phyloP scores from a whole-genome alignment of 2,113 vertebrate species.

The Gasterosteus nipponicus region DNA sequence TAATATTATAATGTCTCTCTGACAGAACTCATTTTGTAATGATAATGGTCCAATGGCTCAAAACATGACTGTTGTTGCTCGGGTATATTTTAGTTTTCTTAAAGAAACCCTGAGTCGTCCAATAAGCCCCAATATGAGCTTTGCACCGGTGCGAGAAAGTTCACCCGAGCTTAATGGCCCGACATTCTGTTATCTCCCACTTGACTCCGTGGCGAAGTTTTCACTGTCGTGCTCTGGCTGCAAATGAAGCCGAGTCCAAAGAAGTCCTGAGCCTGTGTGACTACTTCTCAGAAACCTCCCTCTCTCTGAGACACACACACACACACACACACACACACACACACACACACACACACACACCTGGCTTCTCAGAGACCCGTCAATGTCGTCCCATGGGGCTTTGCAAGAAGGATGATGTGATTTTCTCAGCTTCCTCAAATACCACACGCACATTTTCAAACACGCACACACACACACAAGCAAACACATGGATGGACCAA shows the following conservation, averaged over 20 bases:
- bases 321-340: slow-evolving; percentile 22
- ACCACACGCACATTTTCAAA: slow-evolving; percentile 3
- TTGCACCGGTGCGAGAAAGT: neutral
- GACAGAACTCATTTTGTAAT: no score
- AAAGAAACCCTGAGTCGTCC: neutral
- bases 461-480: slow-evolving; percentile 14
- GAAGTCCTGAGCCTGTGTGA: slow-evolving; percentile 29
- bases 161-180: slow-evolving; percentile 6
- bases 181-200: slow-evolving; percentile 35
- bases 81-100: neutral
- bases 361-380: slow-evolving; percentile 56
- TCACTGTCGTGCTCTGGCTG: slow-evolving; percentile 26
- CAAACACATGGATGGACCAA: slow-evolving; percentile 48
- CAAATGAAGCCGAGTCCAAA: slow-evolving; percentile 43
- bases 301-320: neutral
- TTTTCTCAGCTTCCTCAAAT: slow-evolving; percentile 56
- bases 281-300: slow-evolving; percentile 33
- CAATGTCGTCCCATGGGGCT: slow-evolving; percentile 60
- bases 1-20: no score
- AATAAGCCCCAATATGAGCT: neutral
- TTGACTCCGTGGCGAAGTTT: slow-evolving; percentile 45
- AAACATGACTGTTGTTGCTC: slow-evolving; percentile 3
- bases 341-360: slow-evolving; percentile 18
- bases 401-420: slow-evolving; percentile 61
- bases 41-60: no score